Base-by-base conservation (phyloP, 2,113 vertebrate species). In the Thalassarche chlororhynchos region DNA sequence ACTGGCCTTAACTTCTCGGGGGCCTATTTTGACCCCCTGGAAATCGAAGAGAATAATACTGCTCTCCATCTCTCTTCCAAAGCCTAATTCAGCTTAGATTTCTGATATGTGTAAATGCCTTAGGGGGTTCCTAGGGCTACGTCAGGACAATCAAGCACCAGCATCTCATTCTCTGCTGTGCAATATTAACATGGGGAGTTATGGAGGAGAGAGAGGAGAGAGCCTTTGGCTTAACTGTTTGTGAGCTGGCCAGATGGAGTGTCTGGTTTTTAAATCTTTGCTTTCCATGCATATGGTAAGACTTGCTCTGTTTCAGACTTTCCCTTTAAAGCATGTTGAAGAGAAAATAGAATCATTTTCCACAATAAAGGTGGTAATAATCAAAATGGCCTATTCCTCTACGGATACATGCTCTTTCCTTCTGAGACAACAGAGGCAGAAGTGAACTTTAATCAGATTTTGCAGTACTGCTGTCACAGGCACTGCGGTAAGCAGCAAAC, bases 171-270 rank as follows among this genome's bases (percentile, higher is more conserved):
- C 84, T 54, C 77, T 92, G 61, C 54, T 72, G 40, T 26, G 32
- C 66, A 68, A 54, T 62, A 74, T 72, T 52, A 80, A 62, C 42
- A n/a, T 20, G 46, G 34, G 60, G 61, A 84, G 64, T 38, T 28
- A 70, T 14, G n/a, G 47, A 82, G 28, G 34, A 79, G 34, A 82
- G 46, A 32, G 12, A 74, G 24, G 34, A 86, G n/a, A 79, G 31
- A 71, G 70, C 14, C 87, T 82, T 52, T 32, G 49, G 36, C 18
- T 95, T 93, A 96, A 95, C 57, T 76, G n/a, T 92, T 93, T 62
- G 38, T 64, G 84, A 75, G 47, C 83, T 65, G 72, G 44, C 19
- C 68, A 75, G 72, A 28, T 10, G 32, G 26, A 38, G 12, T 0
- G 2, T 4, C 64, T 69, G 36, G 1, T 10, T 91, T 90, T 57